Evolutionary conservation across 2,888 invertebrate genomes (phyloP), one percentile per base, ranked within the genome.

Genomic region (Toxonevra muliebris): DNA sequence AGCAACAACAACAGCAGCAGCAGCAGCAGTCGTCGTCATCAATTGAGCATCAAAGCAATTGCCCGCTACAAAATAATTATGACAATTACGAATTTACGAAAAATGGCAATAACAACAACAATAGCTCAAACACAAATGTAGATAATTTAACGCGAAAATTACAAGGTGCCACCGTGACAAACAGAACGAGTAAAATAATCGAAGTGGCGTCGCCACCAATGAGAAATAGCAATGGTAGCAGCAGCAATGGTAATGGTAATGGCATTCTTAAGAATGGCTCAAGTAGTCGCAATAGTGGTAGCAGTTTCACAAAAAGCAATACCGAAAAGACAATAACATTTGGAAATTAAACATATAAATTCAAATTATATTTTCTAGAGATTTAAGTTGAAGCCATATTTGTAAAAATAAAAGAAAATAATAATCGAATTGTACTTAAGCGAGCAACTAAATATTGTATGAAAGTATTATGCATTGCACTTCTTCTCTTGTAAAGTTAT

Each of bases 221-320:
- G 17, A 30, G 50, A n/a, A 58, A 55, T 40, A 55, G 54, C 40
- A 60, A 59, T 41, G 57, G 55, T 48, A 65, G 43, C 69, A 61
- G 11, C 55, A 69, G 48, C 63, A 68, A 63, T 61, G 63, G 60
- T 63, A 72, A 72, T 43, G 72, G 65, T 50, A 67, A 55, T 74
- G 88, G 88, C 19, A 88, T 88, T 72, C 79, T 88, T 62, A 88
- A 88, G 80, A 87, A 83, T 67, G 81, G 83, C 45, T 78, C 69
- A 48, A 72, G 78, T 30, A 75, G 66, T 53, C 72, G 71, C 68
- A 74, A 75, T 41, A 67, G 58, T 69, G 75, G 74, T 62, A 76
- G 72, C 54, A 70, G 60, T 50, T 71, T 76, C 68, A 75, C 69
- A 58, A 76, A 68, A 61, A 77, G 73, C 68, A 76, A 77, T 30